Evolutionary conservation across 2,113 vertebrate species (phyloP), one percentile per base, ranked within the genome.

Genomic region (Dipodomys stephensi): DNA sequence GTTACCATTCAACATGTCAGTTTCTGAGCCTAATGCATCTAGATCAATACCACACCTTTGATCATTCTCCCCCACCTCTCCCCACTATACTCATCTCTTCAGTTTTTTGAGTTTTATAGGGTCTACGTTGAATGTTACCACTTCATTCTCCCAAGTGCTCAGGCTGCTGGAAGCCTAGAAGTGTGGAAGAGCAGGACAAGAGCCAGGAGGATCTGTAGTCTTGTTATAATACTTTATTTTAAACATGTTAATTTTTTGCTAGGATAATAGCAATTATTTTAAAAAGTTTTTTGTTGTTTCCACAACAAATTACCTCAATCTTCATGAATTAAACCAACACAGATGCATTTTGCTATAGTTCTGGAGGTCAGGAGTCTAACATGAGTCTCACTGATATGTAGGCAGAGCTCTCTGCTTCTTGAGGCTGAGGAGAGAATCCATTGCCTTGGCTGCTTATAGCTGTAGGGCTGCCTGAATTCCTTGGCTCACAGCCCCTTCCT

Each of bases 251-350:
- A 30, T n/a, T 12, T 67, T 20, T 69, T 73, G 22, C 35, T 90
- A 79, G 12, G 18, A 1, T 53, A 57, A 92, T 76, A 81, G 32
- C 81, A 92, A 9, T 53, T 7, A 69, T 6, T 77, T 77, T 82
- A 28, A 67, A 82, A 82, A 81, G 30, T 64, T 87, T 94, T 83
- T 81, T n/a, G 1, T 83, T 74, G 13, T 80, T 86, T 49, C 60
- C 0, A 0, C 79, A 88, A 68, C n/a, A 35, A 62, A 68, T 82
- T 49, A n/a, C n/a, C 49, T 60, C n/a, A 73, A 27, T 35, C 19
- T 69, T 35, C 91, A 30, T 49, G 67, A 60, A 44, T 62, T 79
- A 46, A 64, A 88, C 28, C 18, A 74, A 27, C 19, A 68, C 23
- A 60, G 5, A 85, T 78, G 35, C n/a, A 79, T 57, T 27, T 23